A percentile compares a stretch with the other conserved stretches of the same genome.
Conservation (phyloP, 2,797 vertebrate species). For the Distichodus sexfasciatus region DNA sequence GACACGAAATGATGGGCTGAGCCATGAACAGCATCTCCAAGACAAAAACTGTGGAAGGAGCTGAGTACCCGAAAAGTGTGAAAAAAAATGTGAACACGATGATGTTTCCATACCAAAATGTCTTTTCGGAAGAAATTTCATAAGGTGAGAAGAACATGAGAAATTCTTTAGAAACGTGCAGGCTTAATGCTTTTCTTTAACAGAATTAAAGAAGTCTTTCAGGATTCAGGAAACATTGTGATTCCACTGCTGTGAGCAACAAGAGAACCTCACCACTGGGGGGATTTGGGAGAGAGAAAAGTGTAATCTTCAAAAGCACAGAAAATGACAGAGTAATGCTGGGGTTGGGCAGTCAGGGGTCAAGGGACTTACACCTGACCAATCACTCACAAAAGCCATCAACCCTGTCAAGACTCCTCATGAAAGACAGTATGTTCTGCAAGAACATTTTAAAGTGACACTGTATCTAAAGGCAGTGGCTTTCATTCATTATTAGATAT, state of each 20-base stretch:
- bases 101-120: no score
- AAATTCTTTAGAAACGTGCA: no score
- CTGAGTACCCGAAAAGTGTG: no score
- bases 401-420: constrained; percentile 12
- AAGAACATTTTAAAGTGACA: background rate
- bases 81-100: no score
- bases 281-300: background rate
- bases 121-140: no score
- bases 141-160: no score
- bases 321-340: constrained; percentile 25
- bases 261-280: background rate
- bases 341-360: constrained; percentile 4
- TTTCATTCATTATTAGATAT: background rate
- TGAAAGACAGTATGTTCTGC: background rate
- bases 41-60: no score
- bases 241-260: background rate
- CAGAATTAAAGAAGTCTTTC: no score
- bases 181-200: no score
- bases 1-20: no score
- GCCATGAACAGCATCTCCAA: no score
- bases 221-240: background rate
- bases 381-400: constrained; percentile 25
- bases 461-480: background rate
- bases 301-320: background rate
- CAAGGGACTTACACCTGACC: constrained; percentile 25